Base-by-base conservation (phyloP, 2,797 vertebrate species). In the Argyrosomus regius region DNA sequence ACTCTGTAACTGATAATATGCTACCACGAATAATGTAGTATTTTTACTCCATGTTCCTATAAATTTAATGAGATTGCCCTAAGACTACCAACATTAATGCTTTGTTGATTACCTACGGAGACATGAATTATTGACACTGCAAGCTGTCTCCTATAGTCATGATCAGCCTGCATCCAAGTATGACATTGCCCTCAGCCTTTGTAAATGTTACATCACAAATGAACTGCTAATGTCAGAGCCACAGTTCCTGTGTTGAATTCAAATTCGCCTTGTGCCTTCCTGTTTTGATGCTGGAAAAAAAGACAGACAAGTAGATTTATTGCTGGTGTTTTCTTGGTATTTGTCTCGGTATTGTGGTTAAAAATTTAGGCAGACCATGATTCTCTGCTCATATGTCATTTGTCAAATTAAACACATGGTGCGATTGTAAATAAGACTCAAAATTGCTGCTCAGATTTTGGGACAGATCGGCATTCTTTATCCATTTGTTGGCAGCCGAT, bases 121-220 rank as follows among this genome's bases (percentile, higher is more conserved):
- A 68, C 80, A 79, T 92, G 60, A 92, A 92, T 93, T 92, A 94
- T 94, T 93, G 83, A 94, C 87, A 88, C 82, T 80, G 79, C 87
- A 89, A 91, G 88, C 90, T 93, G 91, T 84, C 89, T 88, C 68
- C 70, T 81, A 78, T 69, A 69, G 79, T 84, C 79, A 88, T 75
- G 57, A 88, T 87, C 84, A 86, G 71, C 79, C 81, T 79, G 70
- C 77, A 79, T 90, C 84, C 81, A 82, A 84, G 82, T 83, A 60
- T 90, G 88, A 90, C 88, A 82, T 90, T 89, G 83, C 89, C 83
- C 67, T 80, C 45, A 88, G 89, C 78, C 61, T 81, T 69, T 75
- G 52, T 72, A 73, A 82, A 72, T 78, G 69, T 82, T 85, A 85
- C 74, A 85, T 87, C 82, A 86, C 80, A 85, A 83, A 84, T 79